A percentile compares a stretch with the other conserved stretches of the same genome.
These are phyloP conservation scores for Elephantulus edwardii DNA, from an alignment of 2,113 vertebrate genomes.

Conservation along the genomic window DNA sequence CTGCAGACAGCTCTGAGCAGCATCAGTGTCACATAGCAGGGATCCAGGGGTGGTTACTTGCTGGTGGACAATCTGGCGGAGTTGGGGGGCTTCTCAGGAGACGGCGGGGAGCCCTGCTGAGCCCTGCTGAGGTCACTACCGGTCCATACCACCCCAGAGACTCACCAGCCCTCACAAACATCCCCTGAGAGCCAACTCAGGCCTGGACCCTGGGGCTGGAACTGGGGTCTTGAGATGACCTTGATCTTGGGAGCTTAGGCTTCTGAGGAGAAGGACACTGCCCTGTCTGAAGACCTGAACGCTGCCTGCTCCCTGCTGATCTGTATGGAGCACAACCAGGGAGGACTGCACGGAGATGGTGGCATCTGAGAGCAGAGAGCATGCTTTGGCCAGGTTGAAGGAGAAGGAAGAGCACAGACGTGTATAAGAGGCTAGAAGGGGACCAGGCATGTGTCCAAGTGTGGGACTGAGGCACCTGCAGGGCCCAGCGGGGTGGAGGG, in stretches of 20 bases:
- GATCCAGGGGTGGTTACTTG: too few relatives aligned
- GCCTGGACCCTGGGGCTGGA: neutral
- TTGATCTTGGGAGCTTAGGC: neutral
- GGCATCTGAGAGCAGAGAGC: neutral
- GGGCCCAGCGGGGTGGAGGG: neutral
- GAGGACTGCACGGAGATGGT: neutral
- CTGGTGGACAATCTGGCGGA: too few relatives aligned
- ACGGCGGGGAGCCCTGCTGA: too few relatives aligned
- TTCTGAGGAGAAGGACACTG: accelerated
- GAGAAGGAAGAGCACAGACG: too few relatives aligned
- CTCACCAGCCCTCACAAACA: neutral
- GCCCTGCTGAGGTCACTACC: neutral
- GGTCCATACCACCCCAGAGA: too few relatives aligned
- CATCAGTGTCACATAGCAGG: too few relatives aligned
- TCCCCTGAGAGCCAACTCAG: accelerated
- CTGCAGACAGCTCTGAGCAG: neutral
- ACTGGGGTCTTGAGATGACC: neutral
- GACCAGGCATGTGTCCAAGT: accelerated
- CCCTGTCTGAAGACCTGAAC: neutral
- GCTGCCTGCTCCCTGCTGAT: neutral
- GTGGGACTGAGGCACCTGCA: accelerated
- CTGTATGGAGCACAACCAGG: neutral
- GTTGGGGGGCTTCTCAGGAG: too few relatives aligned
- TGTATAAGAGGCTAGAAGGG: neutral
- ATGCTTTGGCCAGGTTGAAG: too few relatives aligned